These are phyloP conservation scores for Syndactyla subalaris DNA, from an alignment of 2,797 vertebrate species.

Conservation along the genomic window DNA sequence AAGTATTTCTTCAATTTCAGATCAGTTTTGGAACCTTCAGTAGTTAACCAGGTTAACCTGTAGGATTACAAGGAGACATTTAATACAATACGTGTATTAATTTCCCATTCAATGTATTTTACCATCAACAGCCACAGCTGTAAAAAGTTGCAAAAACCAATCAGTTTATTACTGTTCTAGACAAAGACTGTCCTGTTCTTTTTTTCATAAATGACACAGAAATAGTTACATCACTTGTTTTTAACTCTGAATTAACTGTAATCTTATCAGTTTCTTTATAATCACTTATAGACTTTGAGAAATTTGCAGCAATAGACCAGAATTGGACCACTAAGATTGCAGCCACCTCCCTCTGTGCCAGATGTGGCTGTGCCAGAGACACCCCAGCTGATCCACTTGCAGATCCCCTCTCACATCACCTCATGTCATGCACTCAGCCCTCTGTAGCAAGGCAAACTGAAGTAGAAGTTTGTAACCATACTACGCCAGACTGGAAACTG, in stretches of 20 bases:
- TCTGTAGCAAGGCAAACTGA: neutral
- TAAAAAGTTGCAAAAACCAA: neutral
- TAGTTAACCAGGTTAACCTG: slow-evolving; percentile 4
- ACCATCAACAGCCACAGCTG: neutral
- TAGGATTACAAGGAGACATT: neutral
- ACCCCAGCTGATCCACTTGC: neutral
- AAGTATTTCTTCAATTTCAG: slow-evolving; percentile 26
- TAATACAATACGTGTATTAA: neutral
- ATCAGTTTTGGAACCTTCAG: slow-evolving; percentile 4
- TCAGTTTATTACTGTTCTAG: neutral
- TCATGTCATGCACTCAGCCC: fast-evolving
- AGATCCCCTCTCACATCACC: neutral
- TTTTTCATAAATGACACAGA: neutral
- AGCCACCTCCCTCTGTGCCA: neutral
- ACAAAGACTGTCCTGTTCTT: neutral
- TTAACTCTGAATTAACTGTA: neutral
- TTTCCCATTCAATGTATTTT: neutral
- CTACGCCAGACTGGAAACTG: neutral
- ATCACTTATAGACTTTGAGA: neutral
- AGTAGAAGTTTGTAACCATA: neutral
- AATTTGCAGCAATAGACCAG: neutral
- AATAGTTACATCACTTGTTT: neutral
- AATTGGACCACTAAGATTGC: fast-evolving
- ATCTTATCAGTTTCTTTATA: neutral
- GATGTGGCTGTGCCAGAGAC: neutral